These are phyloP conservation scores for Xanthorhoe designata DNA, from an alignment of 2,888 invertebrate species.

Conservation along the genomic window DNA sequence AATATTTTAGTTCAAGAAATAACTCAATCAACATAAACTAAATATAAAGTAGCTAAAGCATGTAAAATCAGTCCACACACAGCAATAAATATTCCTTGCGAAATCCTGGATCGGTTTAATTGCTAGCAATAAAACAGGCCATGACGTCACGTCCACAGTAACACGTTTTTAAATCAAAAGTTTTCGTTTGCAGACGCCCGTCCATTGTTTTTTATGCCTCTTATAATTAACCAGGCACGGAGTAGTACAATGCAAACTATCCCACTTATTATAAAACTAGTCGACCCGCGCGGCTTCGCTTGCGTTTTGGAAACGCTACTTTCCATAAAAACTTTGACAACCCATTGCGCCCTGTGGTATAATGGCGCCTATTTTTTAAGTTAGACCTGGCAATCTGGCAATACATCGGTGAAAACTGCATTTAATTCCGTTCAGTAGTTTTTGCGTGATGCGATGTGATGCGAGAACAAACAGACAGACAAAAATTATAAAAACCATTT, in stretches of 20 bases:
- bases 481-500: too few species aligned
- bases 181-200: conserved; percentile 9
- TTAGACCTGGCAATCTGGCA: too few species aligned
- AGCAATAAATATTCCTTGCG: conserved; percentile 18
- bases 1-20: background rate
- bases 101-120: conserved; percentile 24
- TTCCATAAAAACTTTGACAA: too few species aligned
- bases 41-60: background rate
- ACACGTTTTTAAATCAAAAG: conserved; percentile 10
- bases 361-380: too few species aligned
- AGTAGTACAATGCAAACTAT: conserved; percentile 2
- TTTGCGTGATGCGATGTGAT: too few species aligned
- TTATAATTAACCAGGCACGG: conserved; percentile 18
- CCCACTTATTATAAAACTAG: too few species aligned
- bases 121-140: conserved; percentile 6
- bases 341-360: too few species aligned
- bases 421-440: too few species aligned
- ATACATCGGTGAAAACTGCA: too few species aligned
- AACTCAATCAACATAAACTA: background rate
- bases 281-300: too few species aligned
- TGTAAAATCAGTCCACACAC: background rate
- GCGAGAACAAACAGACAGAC: too few species aligned
- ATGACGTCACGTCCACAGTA: conserved; percentile 4
- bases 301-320: too few species aligned
- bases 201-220: conserved; percentile 23